Evolutionary conservation across 2,113 vertebrate genomes (phyloP).

Genomic region (Bolborhynchus lineola): DNA sequence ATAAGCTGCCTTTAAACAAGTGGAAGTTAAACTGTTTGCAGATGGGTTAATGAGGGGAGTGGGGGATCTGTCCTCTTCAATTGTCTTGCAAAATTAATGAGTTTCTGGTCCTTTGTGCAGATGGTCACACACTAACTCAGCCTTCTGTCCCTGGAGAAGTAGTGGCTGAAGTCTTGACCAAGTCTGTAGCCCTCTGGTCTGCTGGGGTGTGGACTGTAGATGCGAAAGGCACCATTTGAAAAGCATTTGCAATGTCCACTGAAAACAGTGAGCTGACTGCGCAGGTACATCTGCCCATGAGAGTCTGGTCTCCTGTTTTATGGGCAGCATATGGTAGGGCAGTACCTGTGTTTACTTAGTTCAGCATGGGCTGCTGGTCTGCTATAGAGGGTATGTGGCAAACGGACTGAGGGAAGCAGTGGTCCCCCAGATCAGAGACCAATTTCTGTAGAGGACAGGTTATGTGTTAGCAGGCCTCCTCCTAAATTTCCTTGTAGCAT

Average conservation of each 20-base stretch:
- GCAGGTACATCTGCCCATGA: background rate
- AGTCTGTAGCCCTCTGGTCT: background rate
- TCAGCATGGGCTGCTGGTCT: background rate
- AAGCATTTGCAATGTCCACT: background rate
- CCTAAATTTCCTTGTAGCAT: background rate
- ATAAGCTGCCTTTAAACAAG: background rate
- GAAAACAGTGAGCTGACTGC: background rate
- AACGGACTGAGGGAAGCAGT: background rate
- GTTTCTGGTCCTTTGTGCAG: background rate
- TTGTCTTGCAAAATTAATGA: slow-evolving; percentile 42
- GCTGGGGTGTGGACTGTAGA: background rate
- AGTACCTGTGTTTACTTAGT: rapidly evolving
- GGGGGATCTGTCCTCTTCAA: background rate
- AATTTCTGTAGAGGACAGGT: background rate
- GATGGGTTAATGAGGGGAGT: background rate
- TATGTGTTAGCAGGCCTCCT: background rate
- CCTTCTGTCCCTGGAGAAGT: background rate
- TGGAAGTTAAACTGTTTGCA: background rate
- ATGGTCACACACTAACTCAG: background rate
- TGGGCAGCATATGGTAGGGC: background rate
- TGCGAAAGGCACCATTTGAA: background rate
- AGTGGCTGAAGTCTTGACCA: background rate
- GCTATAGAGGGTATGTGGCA: background rate
- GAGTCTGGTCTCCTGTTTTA: background rate
- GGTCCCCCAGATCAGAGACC: background rate